These are phyloP conservation scores for Tragulus kanchil DNA, from an alignment of 2,113 vertebrate species.

Conservation along the genomic window DNA sequence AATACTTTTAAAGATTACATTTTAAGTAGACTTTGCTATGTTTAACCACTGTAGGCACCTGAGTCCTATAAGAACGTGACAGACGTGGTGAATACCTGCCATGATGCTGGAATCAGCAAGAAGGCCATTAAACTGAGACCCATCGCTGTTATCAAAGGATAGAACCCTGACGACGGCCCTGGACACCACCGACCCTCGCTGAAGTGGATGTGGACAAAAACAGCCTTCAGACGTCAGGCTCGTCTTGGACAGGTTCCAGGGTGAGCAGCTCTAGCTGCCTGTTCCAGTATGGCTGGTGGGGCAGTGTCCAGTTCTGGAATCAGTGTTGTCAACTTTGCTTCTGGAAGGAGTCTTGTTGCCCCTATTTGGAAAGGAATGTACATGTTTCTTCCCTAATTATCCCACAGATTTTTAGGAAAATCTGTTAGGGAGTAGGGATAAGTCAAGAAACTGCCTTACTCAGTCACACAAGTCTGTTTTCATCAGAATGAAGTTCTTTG, in stretches of 20 bases:
- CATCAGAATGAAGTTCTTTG: not conserved
- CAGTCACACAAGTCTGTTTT: not conserved
- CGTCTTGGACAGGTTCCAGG: not conserved
- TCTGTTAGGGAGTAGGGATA: not conserved
- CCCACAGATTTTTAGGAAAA: conserved; percentile 6
- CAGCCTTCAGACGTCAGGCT: not conserved
- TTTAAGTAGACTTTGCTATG: not conserved
- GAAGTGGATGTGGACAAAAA: not conserved
- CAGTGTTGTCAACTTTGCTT: not conserved
- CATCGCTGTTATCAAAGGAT: conserved; percentile 98
- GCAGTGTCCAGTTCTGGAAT: not conserved
- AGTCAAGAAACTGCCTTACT: conserved; percentile 14
- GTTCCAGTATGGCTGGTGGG: not conserved
- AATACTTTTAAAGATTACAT: not conserved
- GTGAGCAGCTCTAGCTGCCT: not conserved
- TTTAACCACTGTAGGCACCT: conserved; percentile 90
- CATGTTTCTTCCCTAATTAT: not conserved
- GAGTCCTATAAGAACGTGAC: conserved; percentile 99
- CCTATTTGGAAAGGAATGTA: not conserved
- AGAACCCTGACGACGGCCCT: conserved; percentile 63
- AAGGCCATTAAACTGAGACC: conserved; percentile 98
- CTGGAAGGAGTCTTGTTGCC: not conserved
- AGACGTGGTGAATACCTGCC: conserved; percentile 98
- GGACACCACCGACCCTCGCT: fast-evolving
- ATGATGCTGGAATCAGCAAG: conserved; percentile 97